phyloP scores from a whole-genome alignment of 2,113 vertebrate genomes.

The Psammodynastes pulverulentus region DNA sequence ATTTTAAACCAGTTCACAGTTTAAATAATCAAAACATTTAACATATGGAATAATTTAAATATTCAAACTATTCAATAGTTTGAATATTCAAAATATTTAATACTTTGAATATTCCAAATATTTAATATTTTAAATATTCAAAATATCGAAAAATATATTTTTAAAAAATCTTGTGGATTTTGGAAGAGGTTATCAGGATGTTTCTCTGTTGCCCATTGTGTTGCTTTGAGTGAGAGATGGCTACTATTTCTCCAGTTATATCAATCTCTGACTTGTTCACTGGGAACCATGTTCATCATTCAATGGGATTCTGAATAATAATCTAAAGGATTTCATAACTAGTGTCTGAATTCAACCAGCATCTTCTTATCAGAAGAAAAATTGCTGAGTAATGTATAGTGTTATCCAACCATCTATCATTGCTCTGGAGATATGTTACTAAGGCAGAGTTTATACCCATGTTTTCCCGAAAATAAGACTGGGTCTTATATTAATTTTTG shows the following conservation, averaged over 20 bases:
- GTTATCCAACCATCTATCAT: background rate
- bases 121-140: too few species aligned
- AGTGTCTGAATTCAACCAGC: background rate
- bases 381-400: background rate
- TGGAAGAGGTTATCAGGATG: background rate
- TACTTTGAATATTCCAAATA: too few species aligned
- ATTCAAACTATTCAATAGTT: too few species aligned
- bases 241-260: background rate
- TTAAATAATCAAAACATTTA: too few species aligned
- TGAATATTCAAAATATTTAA: too few species aligned
- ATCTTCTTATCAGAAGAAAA: background rate
- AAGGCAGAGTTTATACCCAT: background rate
- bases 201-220: background rate
- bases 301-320: background rate
- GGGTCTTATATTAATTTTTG: too few species aligned
- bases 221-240: too few species aligned
- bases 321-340: background rate
- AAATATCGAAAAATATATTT: too few species aligned
- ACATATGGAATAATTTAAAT: too few species aligned
- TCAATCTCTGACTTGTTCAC: background rate
- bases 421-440: background rate
- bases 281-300: background rate
- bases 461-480: too few species aligned
- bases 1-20: too few species aligned
- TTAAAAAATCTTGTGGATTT: too few species aligned